Base-by-base conservation (phyloP, 1,140 invertebrate genomes). In the Drosophila bipectinata region DNA sequence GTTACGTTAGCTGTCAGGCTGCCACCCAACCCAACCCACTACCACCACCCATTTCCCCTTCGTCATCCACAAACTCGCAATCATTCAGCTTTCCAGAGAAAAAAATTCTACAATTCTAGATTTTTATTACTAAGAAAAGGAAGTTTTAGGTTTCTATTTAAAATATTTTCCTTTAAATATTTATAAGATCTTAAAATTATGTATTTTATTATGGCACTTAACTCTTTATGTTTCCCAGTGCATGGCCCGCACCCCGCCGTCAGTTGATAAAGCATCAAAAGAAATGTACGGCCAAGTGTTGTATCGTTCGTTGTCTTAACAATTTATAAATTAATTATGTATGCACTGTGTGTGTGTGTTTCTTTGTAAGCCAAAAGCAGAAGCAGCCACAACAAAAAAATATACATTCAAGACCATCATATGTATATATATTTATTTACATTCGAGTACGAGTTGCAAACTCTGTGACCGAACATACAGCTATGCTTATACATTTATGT, bases 301-400 rank as follows among this genome's bases (percentile, higher is more conserved):
- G 66, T 61, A 57, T 69, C 72, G 37, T 57, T 77, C 60, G 72
- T 75, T 80, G 72, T 79, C 66, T 72, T 72, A 80, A 79, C 77
- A 80, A 79, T 80, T 80, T 80, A 64, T 76, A 80, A 80, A 80
- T 80, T 76, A 80, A 80, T 80, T 80, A 80, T 80, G 77, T 71
- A 80, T 79, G 72, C 77, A 66, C 66, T 69, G 76, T 56, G 60
- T 60, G 58, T 72, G 72, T 72, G 72, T 71, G 52, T 62, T 48
- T 34, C 21, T 34, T 39, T 67, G 47, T 62, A 57, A 73, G 71
- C 62, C 76, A 77, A 71, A 67, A 77, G 54, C 30, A 62, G 45
- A 53, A 53, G 54, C 24, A n/a, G 5, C 18, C 51, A 18, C 60
- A 12, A 37, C 10, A 37, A 37, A 34, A 37, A 37, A 37, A 37